Percentiles rank a stretch among this genome's conserved stretches.
These are phyloP conservation scores for Whitmania pigra DNA, from an alignment of 1,140 invertebrate species.

Conservation along the genomic window DNA sequence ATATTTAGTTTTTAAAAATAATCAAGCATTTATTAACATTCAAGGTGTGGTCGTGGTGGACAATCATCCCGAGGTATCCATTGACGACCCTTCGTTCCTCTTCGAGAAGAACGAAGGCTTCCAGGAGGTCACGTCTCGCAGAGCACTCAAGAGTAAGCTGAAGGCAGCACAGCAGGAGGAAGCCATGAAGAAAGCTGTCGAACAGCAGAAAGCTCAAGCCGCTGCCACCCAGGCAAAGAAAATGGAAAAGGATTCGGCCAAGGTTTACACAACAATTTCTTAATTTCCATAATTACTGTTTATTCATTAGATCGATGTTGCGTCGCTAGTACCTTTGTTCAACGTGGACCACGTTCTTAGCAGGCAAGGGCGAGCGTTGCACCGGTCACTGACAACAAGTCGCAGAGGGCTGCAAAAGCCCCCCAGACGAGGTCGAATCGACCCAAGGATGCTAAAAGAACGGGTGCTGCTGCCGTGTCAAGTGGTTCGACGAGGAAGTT, in stretches of 20 bases:
- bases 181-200: conserved; percentile 44
- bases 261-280: not conserved
- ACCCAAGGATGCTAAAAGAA: conserved; percentile 2
- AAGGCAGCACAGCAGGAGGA: conserved; percentile 39
- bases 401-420: not conserved
- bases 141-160: conserved; percentile 44
- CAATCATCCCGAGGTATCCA: conserved; percentile 47
- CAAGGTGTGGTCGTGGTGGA: conserved; percentile 50
- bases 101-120: conserved; percentile 60
- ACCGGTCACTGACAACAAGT: not conserved
- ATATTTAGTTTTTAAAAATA: not conserved
- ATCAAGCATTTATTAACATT: not conserved
- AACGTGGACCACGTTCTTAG: not conserved
- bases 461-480: not conserved
- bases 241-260: not conserved
- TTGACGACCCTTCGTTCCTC: conserved; percentile 42
- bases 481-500: not conserved
- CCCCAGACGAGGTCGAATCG: not conserved
- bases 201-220: conserved; percentile 33
- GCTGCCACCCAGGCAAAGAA: conserved; percentile 8
- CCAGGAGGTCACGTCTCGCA: conserved; percentile 72
- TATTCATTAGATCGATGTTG: not conserved
- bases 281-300: not conserved
- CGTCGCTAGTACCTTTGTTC: not conserved
- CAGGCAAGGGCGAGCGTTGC: not conserved